Evolutionary conservation across 2,797 vertebrate genomes (phyloP).

Genomic region (Anolis apletophallus): DNA sequence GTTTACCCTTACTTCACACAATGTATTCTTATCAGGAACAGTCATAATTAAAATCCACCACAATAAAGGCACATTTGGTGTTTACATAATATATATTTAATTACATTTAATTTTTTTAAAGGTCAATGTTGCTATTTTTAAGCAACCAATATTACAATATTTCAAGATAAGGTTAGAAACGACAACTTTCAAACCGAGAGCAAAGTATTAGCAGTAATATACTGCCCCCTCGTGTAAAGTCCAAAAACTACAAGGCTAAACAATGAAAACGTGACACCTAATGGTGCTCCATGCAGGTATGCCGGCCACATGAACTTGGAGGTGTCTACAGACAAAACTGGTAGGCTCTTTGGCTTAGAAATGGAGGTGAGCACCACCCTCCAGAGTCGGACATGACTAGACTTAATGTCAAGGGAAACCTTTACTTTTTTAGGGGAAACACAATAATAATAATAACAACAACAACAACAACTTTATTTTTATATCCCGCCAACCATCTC

Average conservation of each 20-base stretch:
- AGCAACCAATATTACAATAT: too few relatives aligned
- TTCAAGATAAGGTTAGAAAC: too few relatives aligned
- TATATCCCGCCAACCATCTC: too few relatives aligned
- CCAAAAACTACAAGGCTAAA: not conserved
- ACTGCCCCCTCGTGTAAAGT: slow-evolving; percentile 66
- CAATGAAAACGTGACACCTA: not conserved
- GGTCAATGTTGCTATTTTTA: not conserved
- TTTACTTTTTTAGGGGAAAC: not conserved
- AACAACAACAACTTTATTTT: too few relatives aligned
- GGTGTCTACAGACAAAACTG: too few relatives aligned
- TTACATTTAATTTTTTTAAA: not conserved
- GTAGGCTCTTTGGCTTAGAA: too few relatives aligned
- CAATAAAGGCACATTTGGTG: not conserved
- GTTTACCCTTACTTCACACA: not conserved
- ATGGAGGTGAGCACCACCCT: too few relatives aligned
- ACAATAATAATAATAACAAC: not conserved
- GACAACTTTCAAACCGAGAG: accelerated
- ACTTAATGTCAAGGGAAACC: too few relatives aligned
- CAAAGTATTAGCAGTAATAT: not conserved
- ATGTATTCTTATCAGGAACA: not conserved
- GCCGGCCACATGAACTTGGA: too few relatives aligned
- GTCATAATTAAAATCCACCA: not conserved
- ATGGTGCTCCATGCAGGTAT: too few relatives aligned
- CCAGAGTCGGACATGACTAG: too few relatives aligned
- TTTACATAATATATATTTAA: not conserved